These are phyloP conservation scores for Alces alces DNA, from an alignment of 2,113 vertebrate genomes.

Conservation along the genomic window DNA sequence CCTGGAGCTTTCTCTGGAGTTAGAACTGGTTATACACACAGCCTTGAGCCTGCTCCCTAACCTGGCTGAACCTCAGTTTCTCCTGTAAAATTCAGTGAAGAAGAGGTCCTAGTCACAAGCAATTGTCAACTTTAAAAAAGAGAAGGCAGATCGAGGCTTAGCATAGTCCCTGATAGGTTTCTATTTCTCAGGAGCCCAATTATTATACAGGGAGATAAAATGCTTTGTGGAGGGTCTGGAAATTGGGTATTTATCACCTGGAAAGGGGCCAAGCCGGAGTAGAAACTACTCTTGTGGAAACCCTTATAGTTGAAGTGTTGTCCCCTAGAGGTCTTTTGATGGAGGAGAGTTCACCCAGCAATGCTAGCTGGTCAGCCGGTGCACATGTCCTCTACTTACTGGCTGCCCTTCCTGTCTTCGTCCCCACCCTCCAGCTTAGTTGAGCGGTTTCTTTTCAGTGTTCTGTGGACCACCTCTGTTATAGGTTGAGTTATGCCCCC, in stretches of 20 bases:
- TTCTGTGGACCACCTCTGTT: not conserved
- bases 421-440: not conserved
- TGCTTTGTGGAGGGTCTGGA: not conserved
- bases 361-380: not conserved
- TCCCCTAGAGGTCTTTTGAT: not conserved
- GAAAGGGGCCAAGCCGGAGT: not conserved
- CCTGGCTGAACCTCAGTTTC: not conserved
- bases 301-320: not conserved
- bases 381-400: fast-evolving
- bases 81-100: not conserved
- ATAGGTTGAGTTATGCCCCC: not conserved
- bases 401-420: no score
- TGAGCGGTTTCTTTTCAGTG: not conserved
- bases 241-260: not conserved
- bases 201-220: not conserved
- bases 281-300: not conserved
- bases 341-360: not conserved
- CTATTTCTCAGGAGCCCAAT: not conserved
- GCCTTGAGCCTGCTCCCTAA: not conserved
- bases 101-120: not conserved
- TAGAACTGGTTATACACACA: not conserved
- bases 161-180: not conserved
- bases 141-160: not conserved
- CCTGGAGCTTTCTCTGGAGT: not conserved
- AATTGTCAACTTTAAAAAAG: not conserved